Evolutionary conservation across 2,113 vertebrate species (phyloP).

Genomic region (Cisticola juncidis): DNA sequence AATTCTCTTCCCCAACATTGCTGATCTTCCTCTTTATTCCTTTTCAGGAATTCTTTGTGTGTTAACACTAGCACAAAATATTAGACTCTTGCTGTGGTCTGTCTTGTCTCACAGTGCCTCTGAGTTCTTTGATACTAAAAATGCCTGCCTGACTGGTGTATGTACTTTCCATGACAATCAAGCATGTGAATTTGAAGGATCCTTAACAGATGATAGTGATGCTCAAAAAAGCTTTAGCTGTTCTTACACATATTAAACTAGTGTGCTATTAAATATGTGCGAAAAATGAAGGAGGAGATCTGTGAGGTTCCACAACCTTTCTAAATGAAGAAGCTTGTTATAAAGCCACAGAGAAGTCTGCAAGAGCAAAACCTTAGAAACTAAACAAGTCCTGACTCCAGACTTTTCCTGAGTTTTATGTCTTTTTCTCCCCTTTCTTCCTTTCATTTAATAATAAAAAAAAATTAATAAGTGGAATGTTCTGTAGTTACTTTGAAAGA

Average conservation of each 20-base stretch:
- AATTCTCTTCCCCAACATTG: background rate
- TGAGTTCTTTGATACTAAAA: background rate
- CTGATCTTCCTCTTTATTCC: background rate
- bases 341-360: conserved; percentile 20
- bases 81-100: background rate
- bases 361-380: conserved; percentile 31
- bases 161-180: background rate
- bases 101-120: background rate
- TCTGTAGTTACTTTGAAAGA: conserved; percentile 75
- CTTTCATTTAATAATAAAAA: conserved; percentile 56
- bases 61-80: background rate
- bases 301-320: background rate
- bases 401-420: conserved; percentile 47
- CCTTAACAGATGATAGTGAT: background rate
- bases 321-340: background rate
- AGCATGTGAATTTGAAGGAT: background rate
- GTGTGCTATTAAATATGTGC: background rate
- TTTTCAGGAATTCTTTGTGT: background rate
- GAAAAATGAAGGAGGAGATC: background rate
- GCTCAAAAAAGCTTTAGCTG: background rate
- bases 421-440: background rate
- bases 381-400: conserved; percentile 44
- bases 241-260: background rate
- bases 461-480: conserved; percentile 70
- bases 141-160: background rate